Evolutionary conservation across 2,113 vertebrate genomes (phyloP).

Genomic region (Daubentonia madagascariensis): DNA sequence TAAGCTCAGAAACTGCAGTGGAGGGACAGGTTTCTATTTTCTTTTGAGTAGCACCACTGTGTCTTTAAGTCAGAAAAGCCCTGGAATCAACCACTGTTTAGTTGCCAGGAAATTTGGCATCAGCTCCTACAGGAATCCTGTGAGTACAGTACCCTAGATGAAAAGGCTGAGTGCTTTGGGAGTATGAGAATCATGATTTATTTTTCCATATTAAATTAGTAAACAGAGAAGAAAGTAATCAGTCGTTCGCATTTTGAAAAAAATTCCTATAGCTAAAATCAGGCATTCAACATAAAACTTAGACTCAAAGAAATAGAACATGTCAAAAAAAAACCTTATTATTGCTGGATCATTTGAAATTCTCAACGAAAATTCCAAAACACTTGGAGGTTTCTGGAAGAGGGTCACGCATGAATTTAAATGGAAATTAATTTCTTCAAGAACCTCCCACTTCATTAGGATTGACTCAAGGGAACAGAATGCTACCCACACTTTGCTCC

Average conservation of each 20-base stretch:
- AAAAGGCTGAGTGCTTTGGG: slow-evolving; percentile 39
- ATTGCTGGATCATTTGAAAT: slow-evolving; percentile 71
- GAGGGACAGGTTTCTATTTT: slow-evolving; percentile 33
- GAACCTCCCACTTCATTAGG: slow-evolving; percentile 76
- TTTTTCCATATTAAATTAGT: slow-evolving; percentile 55
- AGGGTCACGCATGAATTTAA: slow-evolving; percentile 77
- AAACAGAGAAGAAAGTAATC: slow-evolving; percentile 49
- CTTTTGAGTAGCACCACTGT: slow-evolving; percentile 38
- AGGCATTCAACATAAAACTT: slow-evolving; percentile 48
- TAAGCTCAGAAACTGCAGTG: background rate
- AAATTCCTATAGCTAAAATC: slow-evolving; percentile 35
- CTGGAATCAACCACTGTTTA: slow-evolving; percentile 44
- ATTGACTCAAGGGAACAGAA: slow-evolving; percentile 75
- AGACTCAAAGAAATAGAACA: slow-evolving; percentile 45
- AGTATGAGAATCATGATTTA: slow-evolving; percentile 57
- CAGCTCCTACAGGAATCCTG: slow-evolving; percentile 28
- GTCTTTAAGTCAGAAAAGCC: slow-evolving; percentile 74
- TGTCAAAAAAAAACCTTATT: slow-evolving; percentile 58
- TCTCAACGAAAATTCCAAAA: slow-evolving; percentile 73
- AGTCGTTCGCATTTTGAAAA: slow-evolving; percentile 38
- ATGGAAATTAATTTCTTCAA: slow-evolving; percentile 78
- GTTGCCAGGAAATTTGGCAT: slow-evolving; percentile 71
- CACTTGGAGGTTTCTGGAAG: slow-evolving; percentile 68
- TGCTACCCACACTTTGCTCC: slow-evolving; percentile 70
- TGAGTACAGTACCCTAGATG: slow-evolving; percentile 51